Percentiles rank a stretch among this genome's conserved stretches.
These are phyloP conservation scores for Orchesella cincta DNA, from an alignment of 1,140 invertebrate species.

Conservation along the genomic window DNA sequence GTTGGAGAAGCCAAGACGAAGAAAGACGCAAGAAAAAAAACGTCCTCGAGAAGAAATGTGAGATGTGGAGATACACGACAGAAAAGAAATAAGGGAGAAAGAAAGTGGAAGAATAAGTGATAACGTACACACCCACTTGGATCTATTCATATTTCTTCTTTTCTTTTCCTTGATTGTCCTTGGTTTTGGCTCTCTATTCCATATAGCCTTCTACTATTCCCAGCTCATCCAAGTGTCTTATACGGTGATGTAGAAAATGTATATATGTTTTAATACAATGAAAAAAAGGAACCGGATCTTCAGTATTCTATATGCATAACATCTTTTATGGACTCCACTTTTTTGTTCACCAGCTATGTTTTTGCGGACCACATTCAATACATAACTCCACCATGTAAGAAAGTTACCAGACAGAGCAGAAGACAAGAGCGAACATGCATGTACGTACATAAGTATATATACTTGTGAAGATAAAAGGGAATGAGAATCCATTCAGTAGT, in stretches of 20 bases:
- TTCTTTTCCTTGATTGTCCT: not conserved
- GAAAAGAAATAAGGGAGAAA: not conserved
- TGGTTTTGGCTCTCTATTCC: not conserved
- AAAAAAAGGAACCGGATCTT: not conserved
- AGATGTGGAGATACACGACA: not conserved
- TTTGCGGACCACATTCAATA: not conserved
- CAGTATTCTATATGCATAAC: not conserved
- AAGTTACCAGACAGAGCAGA: not conserved
- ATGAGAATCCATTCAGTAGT: not conserved
- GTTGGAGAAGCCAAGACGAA: not conserved
- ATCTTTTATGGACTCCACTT: constrained; percentile 3
- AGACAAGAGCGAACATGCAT: too few species aligned
- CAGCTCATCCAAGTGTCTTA: too few species aligned
- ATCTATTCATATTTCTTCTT: not conserved
- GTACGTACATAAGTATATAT: too few species aligned
- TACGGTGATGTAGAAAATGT: too few species aligned
- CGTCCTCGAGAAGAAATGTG: not conserved
- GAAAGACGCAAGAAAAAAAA: not conserved
- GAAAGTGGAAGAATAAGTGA: constrained; percentile 10
- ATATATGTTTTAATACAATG: not conserved
- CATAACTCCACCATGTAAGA: not conserved
- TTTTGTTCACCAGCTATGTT: not conserved
- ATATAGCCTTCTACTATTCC: too few species aligned
- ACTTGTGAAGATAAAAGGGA: not conserved
- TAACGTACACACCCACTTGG: constrained; percentile 1